Conservation (phyloP, 2,888 invertebrate species). For the Sericinus montela region DNA sequence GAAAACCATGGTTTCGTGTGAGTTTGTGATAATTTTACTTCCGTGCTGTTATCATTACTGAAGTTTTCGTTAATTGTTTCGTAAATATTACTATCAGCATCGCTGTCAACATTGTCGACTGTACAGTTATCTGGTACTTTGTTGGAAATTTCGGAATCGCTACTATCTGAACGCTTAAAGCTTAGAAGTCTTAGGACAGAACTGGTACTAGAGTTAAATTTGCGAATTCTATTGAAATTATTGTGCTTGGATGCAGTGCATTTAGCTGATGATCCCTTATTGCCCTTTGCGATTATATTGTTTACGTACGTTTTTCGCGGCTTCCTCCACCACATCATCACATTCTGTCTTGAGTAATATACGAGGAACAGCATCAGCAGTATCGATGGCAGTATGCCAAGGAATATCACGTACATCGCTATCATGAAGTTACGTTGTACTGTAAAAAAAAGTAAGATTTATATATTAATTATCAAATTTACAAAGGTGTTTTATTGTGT, state of each 20-base stretch:
- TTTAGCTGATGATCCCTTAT: slow-evolving; percentile 7
- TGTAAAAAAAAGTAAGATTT: slow-evolving; percentile 48
- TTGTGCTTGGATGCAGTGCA: slow-evolving; percentile 21
- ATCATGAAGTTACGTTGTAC: slow-evolving; percentile 88
- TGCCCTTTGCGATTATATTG: slow-evolving; percentile 27
- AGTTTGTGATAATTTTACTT: not conserved
- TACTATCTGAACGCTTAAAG: slow-evolving; percentile 20
- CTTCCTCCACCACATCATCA: slow-evolving; percentile 71
- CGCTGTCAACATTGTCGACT: not conserved
- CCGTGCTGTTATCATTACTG: slow-evolving; percentile 18
- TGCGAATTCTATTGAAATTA: slow-evolving; percentile 27
- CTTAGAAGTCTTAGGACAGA: slow-evolving; percentile 24
- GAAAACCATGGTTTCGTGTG: slow-evolving; percentile 5
- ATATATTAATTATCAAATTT: not conserved
- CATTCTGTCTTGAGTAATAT: slow-evolving; percentile 88
- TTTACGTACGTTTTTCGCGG: slow-evolving; percentile 75
- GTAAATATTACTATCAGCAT: slow-evolving; percentile 19
- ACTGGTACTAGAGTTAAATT: slow-evolving; percentile 11
- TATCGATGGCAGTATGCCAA: slow-evolving; percentile 88
- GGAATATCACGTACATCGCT: slow-evolving; percentile 91
- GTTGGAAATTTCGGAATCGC: not conserved
- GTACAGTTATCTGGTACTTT: slow-evolving; percentile 6
- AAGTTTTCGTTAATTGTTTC: slow-evolving; percentile 22
- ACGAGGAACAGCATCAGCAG: slow-evolving; percentile 83
- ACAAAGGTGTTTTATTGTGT: too few relatives aligned